Percentiles rank a stretch among this genome's conserved stretches.
phyloP scores from a whole-genome alignment of 2,888 invertebrate genomes.

The Norana najaformis region DNA sequence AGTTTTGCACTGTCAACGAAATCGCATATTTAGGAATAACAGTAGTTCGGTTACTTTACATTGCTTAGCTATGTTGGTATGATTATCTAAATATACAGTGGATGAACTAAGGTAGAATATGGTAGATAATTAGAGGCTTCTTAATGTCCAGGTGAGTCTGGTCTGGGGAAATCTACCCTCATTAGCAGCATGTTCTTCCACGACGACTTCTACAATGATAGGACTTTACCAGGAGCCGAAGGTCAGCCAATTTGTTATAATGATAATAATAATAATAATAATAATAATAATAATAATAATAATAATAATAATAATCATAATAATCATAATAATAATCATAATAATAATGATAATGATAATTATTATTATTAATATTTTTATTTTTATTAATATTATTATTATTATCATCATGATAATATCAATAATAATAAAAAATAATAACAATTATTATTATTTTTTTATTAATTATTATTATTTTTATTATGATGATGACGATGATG shows the following conservation, averaged over 20 bases:
- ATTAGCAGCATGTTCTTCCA: conserved; percentile 89
- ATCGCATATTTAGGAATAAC: too few species aligned
- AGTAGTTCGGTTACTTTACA: too few species aligned
- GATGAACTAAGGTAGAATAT: neutral
- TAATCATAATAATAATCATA: neutral
- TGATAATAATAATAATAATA: neutral
- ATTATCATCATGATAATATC: too few species aligned
- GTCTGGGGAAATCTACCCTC: conserved; percentile 89
- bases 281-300: neutral
- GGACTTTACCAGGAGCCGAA: conserved; percentile 74
- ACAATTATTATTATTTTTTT: too few species aligned
- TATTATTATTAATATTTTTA: neutral
- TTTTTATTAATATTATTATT: too few species aligned
- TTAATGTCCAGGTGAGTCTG: conserved; percentile 70
- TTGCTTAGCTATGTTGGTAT: too few species aligned
- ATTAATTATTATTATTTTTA: neutral
- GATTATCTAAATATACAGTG: neutral
- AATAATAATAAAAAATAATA: too few species aligned
- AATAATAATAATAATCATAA: neutral
- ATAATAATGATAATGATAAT: neutral
- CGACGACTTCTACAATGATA: conserved; percentile 83
- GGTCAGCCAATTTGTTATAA: conserved; percentile 65
- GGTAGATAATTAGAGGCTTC: neutral
- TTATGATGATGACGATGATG: too few species aligned
- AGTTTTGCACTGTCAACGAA: too few species aligned